phyloP scores from a whole-genome alignment of 2,113 vertebrate genomes.

The human region GRCh38 chr5:166175001-166175500 shows the following conservation, averaged over 20 bases:
- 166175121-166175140: neutral
- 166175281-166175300: neutral
- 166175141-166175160: neutral
- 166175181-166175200: neutral
- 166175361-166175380: neutral
- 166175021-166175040: conserved; percentile 68
- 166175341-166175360: neutral
- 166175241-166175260: neutral
- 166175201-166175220: neutral
- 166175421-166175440: neutral
- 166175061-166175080: conserved; percentile 45
- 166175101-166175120: conserved; percentile 34
- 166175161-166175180: neutral
- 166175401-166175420: neutral
- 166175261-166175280: neutral
- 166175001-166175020: conserved; percentile 71
- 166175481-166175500: neutral
- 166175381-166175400: neutral
- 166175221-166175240: neutral
- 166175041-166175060: conserved; percentile 55
- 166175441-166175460: neutral
- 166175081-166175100: conserved; percentile 50
- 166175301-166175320: neutral
- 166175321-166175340: neutral
- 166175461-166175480: neutral